Base-by-base conservation (phyloP, 2,797 vertebrate species). In the Manis crassicaudata region DNA sequence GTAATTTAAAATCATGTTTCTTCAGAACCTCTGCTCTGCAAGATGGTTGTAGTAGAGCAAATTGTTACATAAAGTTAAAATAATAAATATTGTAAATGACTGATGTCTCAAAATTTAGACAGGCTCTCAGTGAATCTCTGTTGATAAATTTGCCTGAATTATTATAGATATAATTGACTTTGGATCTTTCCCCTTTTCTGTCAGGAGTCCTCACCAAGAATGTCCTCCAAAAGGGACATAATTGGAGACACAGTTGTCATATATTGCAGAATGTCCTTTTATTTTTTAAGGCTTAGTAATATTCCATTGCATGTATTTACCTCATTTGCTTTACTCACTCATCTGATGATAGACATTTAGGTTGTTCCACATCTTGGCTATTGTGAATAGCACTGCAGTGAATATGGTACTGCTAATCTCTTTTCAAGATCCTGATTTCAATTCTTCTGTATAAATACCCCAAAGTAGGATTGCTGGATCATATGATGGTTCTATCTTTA, bases 1-100 rank as follows among this genome's bases (percentile, higher is more conserved):
- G 65, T 32, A 89, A 63, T 77, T 75, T 93, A 80, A 80, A 95
- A 92, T 65, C 58, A 63, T 56, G 37, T 93, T 84, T 56, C 58
- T 23, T 95, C 52, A 83, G 90, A 70, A 88, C 54, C 58, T 70
- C 35, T 86, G 20, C 32, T 84, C 20, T 70, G 60, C 35, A 93
- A 88, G 92, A 29, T 84, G 35, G 68, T 88, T 94, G 46, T 67
- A 37, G 84, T 50, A 90, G 62, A 92, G 23, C n/a, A 93, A 81
- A 58, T 85, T 85, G 68, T 54, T 90, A 43, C n/a, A 84, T 60
- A 84, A 93, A 92, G 20, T 86, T 95, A 89, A 93, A 86, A 92
- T 54, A 93, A 87, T 70, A 46, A 96, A 86, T 79, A 83, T 70
- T 68, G 2, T 80, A 83, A 63, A 87, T 87, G 32, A 27, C 18